Evolutionary conservation across 2,888 invertebrate species (phyloP).

Genomic region (Lasioglossum zephyrum): DNA sequence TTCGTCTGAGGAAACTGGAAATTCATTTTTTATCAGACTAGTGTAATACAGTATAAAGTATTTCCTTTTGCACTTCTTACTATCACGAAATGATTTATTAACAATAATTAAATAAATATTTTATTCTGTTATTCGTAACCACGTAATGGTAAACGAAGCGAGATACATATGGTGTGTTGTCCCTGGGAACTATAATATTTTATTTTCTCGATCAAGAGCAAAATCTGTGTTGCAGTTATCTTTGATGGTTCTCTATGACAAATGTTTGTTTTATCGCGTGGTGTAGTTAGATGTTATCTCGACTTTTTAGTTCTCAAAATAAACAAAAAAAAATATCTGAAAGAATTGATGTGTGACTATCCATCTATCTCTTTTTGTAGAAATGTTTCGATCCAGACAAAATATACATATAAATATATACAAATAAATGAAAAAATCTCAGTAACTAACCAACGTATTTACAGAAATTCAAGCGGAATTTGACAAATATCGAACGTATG

Average conservation of each 20-base stretch:
- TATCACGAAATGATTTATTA: background rate
- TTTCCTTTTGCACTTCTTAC: background rate
- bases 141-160: background rate
- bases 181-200: background rate
- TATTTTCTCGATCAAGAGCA: background rate
- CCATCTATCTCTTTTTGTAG: background rate
- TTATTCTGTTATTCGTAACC: background rate
- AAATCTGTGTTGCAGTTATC: slow-evolving; percentile 4
- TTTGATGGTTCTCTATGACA: background rate
- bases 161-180: background rate
- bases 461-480: too few relatives aligned
- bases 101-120: background rate
- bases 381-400: background rate
- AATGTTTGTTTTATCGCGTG: background rate
- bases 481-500: too few relatives aligned
- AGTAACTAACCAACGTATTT: too few relatives aligned
- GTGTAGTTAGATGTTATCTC: background rate
- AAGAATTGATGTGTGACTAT: background rate
- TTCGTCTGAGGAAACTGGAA: too few relatives aligned
- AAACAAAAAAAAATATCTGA: background rate
- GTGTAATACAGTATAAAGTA: background rate
- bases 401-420: background rate
- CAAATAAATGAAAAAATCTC: too few relatives aligned
- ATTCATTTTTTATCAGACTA: too few relatives aligned
- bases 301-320: background rate